Evolutionary conservation across 2,888 invertebrate species (phyloP).

Genomic region (Pristionchus exspectatus): DNA sequence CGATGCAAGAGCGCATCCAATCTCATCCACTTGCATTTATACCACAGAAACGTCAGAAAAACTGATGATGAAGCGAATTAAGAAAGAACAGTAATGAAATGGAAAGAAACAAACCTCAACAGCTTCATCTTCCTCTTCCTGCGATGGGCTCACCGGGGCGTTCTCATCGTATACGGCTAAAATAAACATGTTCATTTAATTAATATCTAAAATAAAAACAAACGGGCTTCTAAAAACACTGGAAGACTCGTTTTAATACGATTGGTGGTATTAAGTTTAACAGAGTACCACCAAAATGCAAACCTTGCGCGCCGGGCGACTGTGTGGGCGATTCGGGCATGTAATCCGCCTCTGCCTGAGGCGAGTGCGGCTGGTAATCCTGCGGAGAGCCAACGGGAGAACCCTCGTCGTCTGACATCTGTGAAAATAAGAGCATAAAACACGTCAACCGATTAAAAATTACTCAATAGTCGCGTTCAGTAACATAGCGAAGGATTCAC

Average conservation of each 20-base stretch:
- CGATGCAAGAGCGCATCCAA: no score
- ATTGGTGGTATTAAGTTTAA: background rate
- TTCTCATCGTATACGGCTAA: background rate
- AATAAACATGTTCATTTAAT: background rate
- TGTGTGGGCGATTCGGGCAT: conserved; percentile 27
- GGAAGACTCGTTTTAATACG: no score
- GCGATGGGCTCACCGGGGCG: background rate
- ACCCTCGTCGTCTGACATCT: conserved; percentile 40
- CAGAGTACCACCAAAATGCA: background rate
- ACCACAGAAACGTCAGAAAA: background rate
- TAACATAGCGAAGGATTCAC: no score
- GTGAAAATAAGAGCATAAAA: background rate
- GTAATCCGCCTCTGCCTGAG: conserved; percentile 6
- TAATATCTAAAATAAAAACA: background rate
- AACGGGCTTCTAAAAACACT: background rate
- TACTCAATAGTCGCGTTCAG: no score
- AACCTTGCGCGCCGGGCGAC: conserved; percentile 18
- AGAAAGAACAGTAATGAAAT: background rate
- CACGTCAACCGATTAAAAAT: background rate
- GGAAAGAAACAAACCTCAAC: background rate
- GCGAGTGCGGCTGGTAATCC: conserved; percentile 21
- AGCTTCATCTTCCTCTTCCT: background rate
- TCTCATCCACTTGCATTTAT: no score
- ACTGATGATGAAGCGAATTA: background rate
- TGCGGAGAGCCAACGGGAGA: conserved; percentile 14